A percentile compares a stretch with the other conserved stretches of the same genome.
These are phyloP conservation scores for Rotaria sp. DNA, from an alignment of 2,888 invertebrate species.

Conservation along the genomic window DNA sequence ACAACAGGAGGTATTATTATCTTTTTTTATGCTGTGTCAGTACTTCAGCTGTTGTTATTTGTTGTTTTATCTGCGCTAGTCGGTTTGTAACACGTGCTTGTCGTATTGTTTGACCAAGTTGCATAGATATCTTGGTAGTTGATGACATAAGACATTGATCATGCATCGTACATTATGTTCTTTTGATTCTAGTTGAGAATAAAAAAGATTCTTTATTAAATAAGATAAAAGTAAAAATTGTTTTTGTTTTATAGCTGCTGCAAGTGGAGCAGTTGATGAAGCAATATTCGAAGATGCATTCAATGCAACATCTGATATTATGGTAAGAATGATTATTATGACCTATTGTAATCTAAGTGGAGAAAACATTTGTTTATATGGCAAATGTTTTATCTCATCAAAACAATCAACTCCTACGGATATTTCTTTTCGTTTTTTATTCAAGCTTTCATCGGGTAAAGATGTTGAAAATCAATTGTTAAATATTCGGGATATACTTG, in stretches of 20 bases:
- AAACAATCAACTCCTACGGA: not conserved
- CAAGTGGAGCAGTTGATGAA: conserved; percentile 11
- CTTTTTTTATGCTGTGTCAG: not conserved
- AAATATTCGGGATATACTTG: conserved; percentile 67
- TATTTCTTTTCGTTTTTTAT: not conserved
- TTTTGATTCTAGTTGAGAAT: not conserved
- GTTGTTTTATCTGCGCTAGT: not conserved
- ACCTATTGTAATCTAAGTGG: not conserved
- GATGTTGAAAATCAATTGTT: conserved; percentile 76
- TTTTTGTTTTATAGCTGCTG: not conserved
- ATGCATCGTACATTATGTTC: not conserved
- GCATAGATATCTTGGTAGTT: not conserved
- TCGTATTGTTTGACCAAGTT: not conserved
- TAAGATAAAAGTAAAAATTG: not conserved
- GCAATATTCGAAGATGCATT: conserved; percentile 6
- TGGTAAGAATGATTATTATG: not conserved
- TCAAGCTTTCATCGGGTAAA: conserved; percentile 68
- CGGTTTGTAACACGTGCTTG: not conserved
- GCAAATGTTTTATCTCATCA: not conserved
- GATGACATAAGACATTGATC: conserved; percentile 1
- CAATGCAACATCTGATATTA: not conserved
- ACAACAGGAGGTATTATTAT: conserved; percentile 7
- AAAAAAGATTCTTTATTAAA: not conserved
- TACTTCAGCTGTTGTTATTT: not conserved
- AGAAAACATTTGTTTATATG: not conserved